Evolutionary conservation across 2,888 invertebrate genomes (phyloP).

Genomic region (Caenorhabditis sp.): DNA sequence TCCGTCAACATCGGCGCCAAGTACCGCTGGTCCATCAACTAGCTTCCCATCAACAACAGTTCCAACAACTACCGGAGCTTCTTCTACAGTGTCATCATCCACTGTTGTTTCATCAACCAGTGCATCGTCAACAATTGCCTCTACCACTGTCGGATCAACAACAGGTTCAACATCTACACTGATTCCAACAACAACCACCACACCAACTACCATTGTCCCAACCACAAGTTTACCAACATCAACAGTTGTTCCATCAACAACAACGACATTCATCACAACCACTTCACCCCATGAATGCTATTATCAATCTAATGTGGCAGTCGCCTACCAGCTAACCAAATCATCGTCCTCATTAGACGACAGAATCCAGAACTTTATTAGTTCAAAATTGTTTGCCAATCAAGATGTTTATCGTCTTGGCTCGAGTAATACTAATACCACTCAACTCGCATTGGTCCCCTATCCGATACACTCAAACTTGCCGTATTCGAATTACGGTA

Average conservation of each 20-base stretch:
- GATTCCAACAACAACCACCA: neutral
- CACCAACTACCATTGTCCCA: neutral
- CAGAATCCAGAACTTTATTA: slow-evolving; percentile 16
- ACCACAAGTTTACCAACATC: slow-evolving; percentile 6
- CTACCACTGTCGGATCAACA: neutral
- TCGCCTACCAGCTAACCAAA: slow-evolving; percentile 15
- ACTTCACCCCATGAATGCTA: slow-evolving; percentile 18
- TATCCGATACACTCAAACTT: slow-evolving; percentile 19
- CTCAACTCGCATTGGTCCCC: slow-evolving; percentile 23
- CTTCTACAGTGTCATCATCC: neutral
- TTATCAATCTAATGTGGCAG: slow-evolving; percentile 26
- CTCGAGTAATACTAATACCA: neutral
- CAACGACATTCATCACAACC: neutral
- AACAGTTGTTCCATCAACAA: neutral
- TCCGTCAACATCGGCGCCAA: neutral
- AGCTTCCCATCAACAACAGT: neutral
- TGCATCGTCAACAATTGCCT: neutral
- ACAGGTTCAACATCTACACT: neutral
- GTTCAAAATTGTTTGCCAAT: slow-evolving; percentile 9
- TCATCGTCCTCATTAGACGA: neutral
- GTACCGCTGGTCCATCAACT: neutral
- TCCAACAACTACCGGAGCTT: neutral
- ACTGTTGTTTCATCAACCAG: neutral
- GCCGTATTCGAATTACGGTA: slow-evolving; percentile 3
- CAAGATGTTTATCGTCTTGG: slow-evolving; percentile 17